Conservation (phyloP, 1,140 invertebrate genomes). For the Rhysida immarginata region DNA sequence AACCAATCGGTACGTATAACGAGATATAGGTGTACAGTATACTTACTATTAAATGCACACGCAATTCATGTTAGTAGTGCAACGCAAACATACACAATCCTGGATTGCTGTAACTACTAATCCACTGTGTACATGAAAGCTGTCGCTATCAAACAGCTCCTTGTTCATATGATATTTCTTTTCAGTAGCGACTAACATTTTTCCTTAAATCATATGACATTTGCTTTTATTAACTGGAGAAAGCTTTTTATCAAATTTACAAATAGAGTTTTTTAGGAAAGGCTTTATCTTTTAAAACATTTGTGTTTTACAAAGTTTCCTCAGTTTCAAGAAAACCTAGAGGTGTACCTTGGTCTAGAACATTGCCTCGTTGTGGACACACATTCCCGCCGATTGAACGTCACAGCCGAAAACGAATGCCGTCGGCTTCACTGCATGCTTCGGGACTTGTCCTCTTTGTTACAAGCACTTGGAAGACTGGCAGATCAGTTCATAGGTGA, state of each 20-base stretch:
- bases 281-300: neutral
- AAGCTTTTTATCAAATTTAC: slow-evolving; percentile 10
- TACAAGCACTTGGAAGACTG: slow-evolving; percentile 44
- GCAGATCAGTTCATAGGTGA: slow-evolving; percentile 40
- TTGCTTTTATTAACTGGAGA: too few relatives aligned
- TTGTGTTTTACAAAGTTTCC: slow-evolving; percentile 22
- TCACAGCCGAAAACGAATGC: slow-evolving; percentile 33
- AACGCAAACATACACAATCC: too few relatives aligned
- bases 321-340: slow-evolving; percentile 34
- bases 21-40: too few relatives aligned
- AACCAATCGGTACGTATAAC: too few relatives aligned
- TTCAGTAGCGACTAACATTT: too few relatives aligned
- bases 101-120: too few relatives aligned
- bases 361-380: slow-evolving; percentile 27
- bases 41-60: too few relatives aligned
- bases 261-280: slow-evolving; percentile 17
- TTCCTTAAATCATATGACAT: too few relatives aligned
- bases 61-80: too few relatives aligned
- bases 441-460: slow-evolving; percentile 42
- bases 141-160: too few relatives aligned
- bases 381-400: slow-evolving; percentile 24
- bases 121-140: too few relatives aligned
- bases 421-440: slow-evolving; percentile 38
- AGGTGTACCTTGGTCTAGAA: slow-evolving; percentile 38
- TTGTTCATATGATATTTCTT: too few relatives aligned